These are phyloP conservation scores for Caranx ignobilis DNA, from an alignment of 2,113 vertebrate genomes.

Conservation along the genomic window DNA sequence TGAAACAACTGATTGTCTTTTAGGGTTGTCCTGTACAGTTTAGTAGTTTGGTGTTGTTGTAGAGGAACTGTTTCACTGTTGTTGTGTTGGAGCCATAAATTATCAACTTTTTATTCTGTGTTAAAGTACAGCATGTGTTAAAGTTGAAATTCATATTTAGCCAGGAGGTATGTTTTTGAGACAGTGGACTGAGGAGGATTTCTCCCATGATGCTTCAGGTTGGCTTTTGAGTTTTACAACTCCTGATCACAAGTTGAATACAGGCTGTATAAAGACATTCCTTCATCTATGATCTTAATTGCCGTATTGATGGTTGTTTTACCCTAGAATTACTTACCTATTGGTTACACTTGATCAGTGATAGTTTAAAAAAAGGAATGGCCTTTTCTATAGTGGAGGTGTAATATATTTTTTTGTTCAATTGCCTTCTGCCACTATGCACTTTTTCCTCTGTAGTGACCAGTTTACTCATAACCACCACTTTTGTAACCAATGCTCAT, in stretches of 20 bases:
- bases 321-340: neutral
- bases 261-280: conserved; percentile 10
- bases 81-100: neutral
- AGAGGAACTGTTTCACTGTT: neutral
- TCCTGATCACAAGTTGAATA: conserved; percentile 7
- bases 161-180: neutral
- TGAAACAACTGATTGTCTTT: neutral
- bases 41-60: neutral
- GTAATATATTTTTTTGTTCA: neutral
- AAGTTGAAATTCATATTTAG: neutral
- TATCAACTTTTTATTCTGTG: neutral
- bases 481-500: conserved; percentile 43
- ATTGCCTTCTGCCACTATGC: conserved; percentile 10
- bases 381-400: neutral
- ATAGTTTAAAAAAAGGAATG: neutral
- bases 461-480: conserved; percentile 4
- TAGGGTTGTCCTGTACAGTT: neutral
- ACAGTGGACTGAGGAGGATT: neutral
- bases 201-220: conserved; percentile 12
- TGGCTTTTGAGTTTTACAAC: neutral
- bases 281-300: conserved; percentile 10
- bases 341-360: neutral
- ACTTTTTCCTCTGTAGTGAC: conserved; percentile 9
- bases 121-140: neutral
- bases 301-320: neutral